phyloP scores from a whole-genome alignment of 1,140 invertebrate species.

The Triops longicaudatus region DNA sequence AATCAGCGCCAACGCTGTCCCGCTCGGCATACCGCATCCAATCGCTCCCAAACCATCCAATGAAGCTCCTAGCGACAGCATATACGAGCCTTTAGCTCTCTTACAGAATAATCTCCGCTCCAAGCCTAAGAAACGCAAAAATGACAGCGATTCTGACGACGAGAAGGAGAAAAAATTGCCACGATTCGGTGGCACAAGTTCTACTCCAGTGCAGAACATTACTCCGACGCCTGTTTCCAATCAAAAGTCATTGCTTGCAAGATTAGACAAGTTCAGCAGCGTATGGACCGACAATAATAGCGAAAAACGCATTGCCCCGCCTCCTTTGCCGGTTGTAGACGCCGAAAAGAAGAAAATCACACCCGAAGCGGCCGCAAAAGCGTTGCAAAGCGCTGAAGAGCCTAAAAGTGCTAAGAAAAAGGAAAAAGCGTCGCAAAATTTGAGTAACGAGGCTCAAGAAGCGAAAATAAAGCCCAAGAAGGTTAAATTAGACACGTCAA shows the following conservation, averaged over 20 bases:
- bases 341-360: neutral
- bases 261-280: neutral
- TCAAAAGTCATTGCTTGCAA: neutral
- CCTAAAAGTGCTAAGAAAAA: neutral
- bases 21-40: neutral
- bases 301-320: neutral
- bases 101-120: neutral
- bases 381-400: neutral
- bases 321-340: neutral
- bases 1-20: neutral
- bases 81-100: neutral
- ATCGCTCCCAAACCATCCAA: neutral
- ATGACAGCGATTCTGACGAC: neutral
- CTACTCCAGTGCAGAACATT: neutral
- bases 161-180: neutral
- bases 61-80: neutral
- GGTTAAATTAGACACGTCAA: no score
- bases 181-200: neutral
- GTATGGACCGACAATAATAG: neutral
- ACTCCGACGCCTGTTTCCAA: neutral
- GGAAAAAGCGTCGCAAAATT: neutral
- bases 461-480: neutral
- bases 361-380: neutral
- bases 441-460: neutral
- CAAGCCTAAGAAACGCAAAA: neutral